Conservation (phyloP, 2,797 vertebrate species). For the Florisuga fusca region DNA sequence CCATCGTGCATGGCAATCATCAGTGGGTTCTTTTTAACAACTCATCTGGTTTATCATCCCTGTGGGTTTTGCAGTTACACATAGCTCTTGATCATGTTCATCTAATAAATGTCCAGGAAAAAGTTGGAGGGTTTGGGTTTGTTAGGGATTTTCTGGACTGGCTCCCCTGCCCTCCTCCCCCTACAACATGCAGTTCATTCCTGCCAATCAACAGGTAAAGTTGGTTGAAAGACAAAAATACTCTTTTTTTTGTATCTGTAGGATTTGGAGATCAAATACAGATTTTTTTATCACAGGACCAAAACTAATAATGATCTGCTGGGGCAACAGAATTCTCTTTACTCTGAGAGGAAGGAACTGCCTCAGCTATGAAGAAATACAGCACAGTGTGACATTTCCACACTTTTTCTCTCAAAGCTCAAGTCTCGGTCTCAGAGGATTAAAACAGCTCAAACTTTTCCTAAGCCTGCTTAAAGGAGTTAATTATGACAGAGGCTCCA, state of each 20-base stretch:
- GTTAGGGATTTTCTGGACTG: slow-evolving; percentile 19
- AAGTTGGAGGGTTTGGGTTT: slow-evolving; percentile 16
- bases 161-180: no score
- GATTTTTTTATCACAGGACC: not conserved
- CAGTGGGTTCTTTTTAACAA: slow-evolving; percentile 26
- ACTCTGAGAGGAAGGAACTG: not conserved
- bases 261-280: not conserved
- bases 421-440: not conserved
- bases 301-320: not conserved
- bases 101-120: slow-evolving; percentile 43
- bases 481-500: not conserved
- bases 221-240: not conserved
- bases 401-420: not conserved
- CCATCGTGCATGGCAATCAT: no score
- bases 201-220: not conserved
- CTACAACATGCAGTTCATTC: not conserved
- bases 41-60: not conserved
- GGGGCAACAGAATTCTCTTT: not conserved
- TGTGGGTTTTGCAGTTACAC: slow-evolving; percentile 35
- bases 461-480: not conserved
- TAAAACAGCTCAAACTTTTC: slow-evolving; percentile 5
- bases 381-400: not conserved
- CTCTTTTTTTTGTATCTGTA: not conserved
- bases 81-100: not conserved
- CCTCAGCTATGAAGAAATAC: not conserved